Evolutionary conservation across 2,797 vertebrate species (phyloP).

Genomic region (Enteromius anoplus): DNA sequence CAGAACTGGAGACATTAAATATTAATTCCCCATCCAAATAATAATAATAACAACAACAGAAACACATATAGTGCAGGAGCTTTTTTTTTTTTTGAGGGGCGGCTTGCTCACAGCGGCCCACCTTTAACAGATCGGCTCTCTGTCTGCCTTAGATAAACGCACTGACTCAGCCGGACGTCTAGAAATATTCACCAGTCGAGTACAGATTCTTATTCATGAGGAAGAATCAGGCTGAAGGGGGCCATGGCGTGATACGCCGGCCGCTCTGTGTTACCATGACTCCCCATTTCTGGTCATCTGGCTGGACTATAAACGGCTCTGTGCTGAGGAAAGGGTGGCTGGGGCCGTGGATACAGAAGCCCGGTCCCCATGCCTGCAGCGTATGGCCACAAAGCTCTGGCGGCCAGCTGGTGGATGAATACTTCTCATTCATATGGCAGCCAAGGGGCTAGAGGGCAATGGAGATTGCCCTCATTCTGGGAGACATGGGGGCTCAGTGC

Average conservation of each 20-base stretch:
- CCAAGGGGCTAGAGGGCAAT: slow-evolving; percentile 63
- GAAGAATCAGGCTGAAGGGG: slow-evolving; percentile 42
- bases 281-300: slow-evolving; percentile 41
- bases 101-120: neutral
- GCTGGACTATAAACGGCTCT: slow-evolving; percentile 46
- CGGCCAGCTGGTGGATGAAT: slow-evolving; percentile 69
- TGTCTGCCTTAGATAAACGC: slow-evolving; percentile 22
- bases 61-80: neutral
- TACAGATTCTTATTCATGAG: slow-evolving; percentile 45
- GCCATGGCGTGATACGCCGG: slow-evolving; percentile 54
- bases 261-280: slow-evolving; percentile 57
- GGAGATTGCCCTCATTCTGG: slow-evolving; percentile 66
- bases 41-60: neutral
- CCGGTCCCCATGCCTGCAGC: slow-evolving; percentile 46
- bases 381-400: slow-evolving; percentile 50
- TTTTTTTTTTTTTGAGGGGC: neutral
- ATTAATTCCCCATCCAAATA: neutral
- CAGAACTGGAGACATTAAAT: neutral
- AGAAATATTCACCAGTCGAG: slow-evolving; percentile 18
- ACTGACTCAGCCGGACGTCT: slow-evolving; percentile 37
- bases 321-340: slow-evolving; percentile 30
- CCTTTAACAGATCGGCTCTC: slow-evolving; percentile 28
- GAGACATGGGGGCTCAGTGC: slow-evolving; percentile 54
- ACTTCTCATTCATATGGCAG: slow-evolving; percentile 72
- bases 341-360: slow-evolving; percentile 30